Evolutionary conservation across 2,113 vertebrate genomes (phyloP), one percentile per base, ranked within the genome.

Genomic region (Gymnobelideus leadbeateri): DNA sequence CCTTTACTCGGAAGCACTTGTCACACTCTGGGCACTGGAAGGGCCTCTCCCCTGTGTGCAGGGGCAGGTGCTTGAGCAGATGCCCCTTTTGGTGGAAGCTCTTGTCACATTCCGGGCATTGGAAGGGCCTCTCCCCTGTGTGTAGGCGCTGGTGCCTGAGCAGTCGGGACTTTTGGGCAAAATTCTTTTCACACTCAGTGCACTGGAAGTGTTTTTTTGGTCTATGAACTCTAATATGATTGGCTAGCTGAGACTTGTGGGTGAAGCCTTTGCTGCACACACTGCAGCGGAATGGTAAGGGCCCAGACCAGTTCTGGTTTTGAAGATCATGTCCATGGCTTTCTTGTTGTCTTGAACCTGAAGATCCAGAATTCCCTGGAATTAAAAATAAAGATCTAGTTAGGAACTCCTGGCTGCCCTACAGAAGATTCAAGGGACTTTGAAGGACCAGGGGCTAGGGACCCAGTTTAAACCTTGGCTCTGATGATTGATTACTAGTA

Each of bases 101-200:
- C 51, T 97, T 97, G 11, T 94, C 92, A 0, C 96, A 97, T 77
- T 94, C 90, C 0, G 95, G 93, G 25, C 96, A 97, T 91, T 95
- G 93, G 90, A 93, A 96, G 16, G 95, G 95, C 21, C 94, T 96
- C 92, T 97, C 95, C 0, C 90, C 92, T 0, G 91, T 21, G 93
- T 97, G 95, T 9, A 94, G 55, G 1, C 91, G 84, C 91, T 94
- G 93, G 91, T 96, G 95, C 50, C 93, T 57, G 91, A 94, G 90
- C 24, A 92, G 94, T 8, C 94, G 93, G 47, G 94, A 91, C 51
- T 93, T 89, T 7, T 95, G 94, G 21, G 84, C 91, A 47, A 97
- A 97, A 0, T 91, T 89, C 89, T 96, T 97, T 7, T 91, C 90
- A 16, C 95, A 97, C 8, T 93, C 90, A 5, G 92, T 47, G 31